Conservation (phyloP, 2,113 vertebrate genomes). For the Nothobranchius kuhntae region DNA sequence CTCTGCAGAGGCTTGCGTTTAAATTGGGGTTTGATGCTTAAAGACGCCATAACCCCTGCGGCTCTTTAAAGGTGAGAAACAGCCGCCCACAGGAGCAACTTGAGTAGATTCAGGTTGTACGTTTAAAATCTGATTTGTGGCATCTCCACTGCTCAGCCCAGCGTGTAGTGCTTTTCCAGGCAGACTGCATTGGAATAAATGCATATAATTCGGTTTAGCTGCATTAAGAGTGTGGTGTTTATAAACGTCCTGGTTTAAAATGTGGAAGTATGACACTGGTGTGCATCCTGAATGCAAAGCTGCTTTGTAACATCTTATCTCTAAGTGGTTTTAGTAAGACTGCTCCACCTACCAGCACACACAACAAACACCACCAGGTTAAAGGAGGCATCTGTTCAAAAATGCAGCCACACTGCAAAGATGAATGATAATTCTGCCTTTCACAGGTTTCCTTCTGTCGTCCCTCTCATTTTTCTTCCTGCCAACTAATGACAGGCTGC, state of each 20-base stretch:
- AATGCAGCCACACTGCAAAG: neutral
- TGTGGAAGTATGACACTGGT: neutral
- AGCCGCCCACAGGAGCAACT: conserved; percentile 19
- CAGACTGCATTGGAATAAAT: conserved; percentile 29
- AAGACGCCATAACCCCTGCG: conserved; percentile 1
- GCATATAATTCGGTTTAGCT: conserved; percentile 2
- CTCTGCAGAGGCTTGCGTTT: conserved; percentile 13
- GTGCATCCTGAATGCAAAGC: neutral
- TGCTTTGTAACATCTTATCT: conserved; percentile 31
- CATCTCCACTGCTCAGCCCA: conserved; percentile 23
- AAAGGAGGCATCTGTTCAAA: conserved; percentile 32
- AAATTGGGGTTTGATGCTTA: conserved; percentile 20
- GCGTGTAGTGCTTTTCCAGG: conserved; percentile 33
- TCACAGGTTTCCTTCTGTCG: conserved; percentile 20
- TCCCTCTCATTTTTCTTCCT: conserved; percentile 34
- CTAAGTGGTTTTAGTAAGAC: conserved; percentile 34
- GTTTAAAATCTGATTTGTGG: conserved; percentile 7
- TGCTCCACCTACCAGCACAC: conserved; percentile 27
- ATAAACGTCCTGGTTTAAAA: conserved; percentile 4
- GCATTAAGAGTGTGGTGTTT: conserved; percentile 5
- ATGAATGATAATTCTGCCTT: conserved; percentile 18
- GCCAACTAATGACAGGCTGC: conserved; percentile 26
- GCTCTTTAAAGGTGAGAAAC: conserved; percentile 6
- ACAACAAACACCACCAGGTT: conserved; percentile 5
- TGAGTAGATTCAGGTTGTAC: conserved; percentile 40